Evolutionary conservation across 2,888 invertebrate species (phyloP).

Genomic region (Nudaria mundana): DNA sequence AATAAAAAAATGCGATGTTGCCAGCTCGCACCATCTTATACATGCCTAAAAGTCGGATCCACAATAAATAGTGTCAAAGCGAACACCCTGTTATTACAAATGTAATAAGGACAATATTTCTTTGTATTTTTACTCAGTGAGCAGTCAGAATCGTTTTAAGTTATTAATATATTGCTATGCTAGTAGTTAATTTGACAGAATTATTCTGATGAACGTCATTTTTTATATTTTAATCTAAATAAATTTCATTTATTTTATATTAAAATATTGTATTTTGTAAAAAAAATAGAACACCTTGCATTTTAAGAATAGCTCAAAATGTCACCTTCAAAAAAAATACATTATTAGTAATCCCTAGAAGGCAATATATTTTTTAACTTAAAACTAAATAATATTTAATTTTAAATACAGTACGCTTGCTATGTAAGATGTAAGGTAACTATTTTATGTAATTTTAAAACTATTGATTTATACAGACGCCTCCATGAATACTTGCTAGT

Average conservation of each 20-base stretch:
- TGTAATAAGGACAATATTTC: slow-evolving; percentile 26
- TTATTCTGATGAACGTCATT: no score
- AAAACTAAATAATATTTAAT: no score
- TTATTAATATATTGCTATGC: slow-evolving; percentile 1
- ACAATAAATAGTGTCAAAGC: slow-evolving; percentile 17
- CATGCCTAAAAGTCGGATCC: no score
- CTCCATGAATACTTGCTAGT: slow-evolving; percentile 15
- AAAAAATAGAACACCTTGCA: no score
- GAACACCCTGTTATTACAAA: slow-evolving; percentile 21
- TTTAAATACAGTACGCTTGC: slow-evolving; percentile 15
- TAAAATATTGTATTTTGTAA: no score
- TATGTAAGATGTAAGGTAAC: slow-evolving; percentile 23
- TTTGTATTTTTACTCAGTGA: slow-evolving; percentile 24
- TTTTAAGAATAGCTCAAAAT: no score
- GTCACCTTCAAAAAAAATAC: not conserved
- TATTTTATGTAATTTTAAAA: slow-evolving; percentile 10
- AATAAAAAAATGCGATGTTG: no score
- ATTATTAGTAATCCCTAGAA: not conserved
- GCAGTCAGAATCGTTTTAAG: slow-evolving; percentile 12
- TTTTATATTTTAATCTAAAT: no score
- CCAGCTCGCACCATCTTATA: no score
- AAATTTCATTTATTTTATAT: no score
- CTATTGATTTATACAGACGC: slow-evolving; percentile 9
- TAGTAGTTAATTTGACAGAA: not conserved
- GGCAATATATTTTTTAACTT: not conserved